Evolutionary conservation across 2,888 invertebrate species (phyloP), one percentile per base, ranked within the genome.

Genomic region (Mesorhabditis spiculigera): DNA sequence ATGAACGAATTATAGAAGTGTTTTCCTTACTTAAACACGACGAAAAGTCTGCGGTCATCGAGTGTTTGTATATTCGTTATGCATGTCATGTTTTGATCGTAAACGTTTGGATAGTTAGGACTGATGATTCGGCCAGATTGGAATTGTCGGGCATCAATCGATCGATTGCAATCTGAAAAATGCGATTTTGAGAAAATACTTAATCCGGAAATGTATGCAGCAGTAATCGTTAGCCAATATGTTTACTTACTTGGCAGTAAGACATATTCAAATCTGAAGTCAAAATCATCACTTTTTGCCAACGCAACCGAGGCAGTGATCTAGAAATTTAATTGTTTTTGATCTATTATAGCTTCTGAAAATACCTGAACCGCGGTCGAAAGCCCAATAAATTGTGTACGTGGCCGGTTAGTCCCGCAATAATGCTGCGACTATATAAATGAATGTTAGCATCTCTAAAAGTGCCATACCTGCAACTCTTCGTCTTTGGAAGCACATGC

Each of bases 141-240:
- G 41, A 71, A 66, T 8, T 66, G 67, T 5, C 69, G 73, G 10
- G 71, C 73, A 58, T 78, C 73, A 13, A 84, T 78, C 4, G 82
- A 83, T 43, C 85, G 75, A 69, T 85, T 85, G 71, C 85, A 85
- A n/a, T 72, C 83, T 83, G 73, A 71, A 78, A 71, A 64, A 43
- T 28, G 28, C 28, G 28, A 28, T 28, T 28, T 28, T 28, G 28
- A 28, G 28, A 28, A 28, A 50, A 13, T 50, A 13, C 58, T n/a
- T 13, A 50, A 50, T 50, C 10, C 10, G 10, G 8, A 50, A 50
- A n/a, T 50, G 8, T 50, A 13, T 50, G 10, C n/a, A 50, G n/a
- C 58, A 50, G 58, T 50, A 13, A 10, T 16, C 71, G 28, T 13
- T 13, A 43, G 63, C n/a, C 28, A 28, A 28, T 28, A 44, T 5